Percentiles rank a stretch among this genome's conserved stretches.
Evolutionary conservation across 2,797 vertebrate genomes (phyloP).

Genomic region (Austrolebias charrua): DNA sequence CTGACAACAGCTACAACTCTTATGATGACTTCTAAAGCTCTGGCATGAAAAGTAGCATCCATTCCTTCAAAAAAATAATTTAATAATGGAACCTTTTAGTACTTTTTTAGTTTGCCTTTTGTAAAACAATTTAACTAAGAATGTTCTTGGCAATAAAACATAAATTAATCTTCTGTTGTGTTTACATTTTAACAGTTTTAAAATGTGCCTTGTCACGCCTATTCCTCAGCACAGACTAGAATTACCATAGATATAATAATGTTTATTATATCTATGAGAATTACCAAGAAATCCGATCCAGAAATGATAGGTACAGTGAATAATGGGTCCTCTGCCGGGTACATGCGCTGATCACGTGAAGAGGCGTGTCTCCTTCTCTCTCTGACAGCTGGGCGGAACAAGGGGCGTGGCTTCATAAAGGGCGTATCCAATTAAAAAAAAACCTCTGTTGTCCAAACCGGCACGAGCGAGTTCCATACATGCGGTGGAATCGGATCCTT

Average conservation of each 20-base stretch:
- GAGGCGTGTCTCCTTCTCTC: not conserved
- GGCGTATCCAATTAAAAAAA: constrained; percentile 54
- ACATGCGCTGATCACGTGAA: constrained; percentile 15
- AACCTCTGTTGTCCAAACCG: constrained; percentile 20
- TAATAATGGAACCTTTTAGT: no score
- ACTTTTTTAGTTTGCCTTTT: not conserved
- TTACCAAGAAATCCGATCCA: not conserved
- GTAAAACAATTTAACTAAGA: not conserved
- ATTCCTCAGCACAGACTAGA: not conserved
- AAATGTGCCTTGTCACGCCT: not conserved
- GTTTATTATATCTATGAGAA: no score
- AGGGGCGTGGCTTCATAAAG: constrained; percentile 13
- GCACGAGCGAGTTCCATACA: constrained; percentile 41
- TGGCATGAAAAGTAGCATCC: no score
- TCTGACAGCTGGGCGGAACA: constrained; percentile 12
- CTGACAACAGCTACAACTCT: no score
- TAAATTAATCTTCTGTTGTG: no score
- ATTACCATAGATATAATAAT: no score
- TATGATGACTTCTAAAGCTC: no score
- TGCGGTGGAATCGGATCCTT: constrained; percentile 10
- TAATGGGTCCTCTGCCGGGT: not conserved
- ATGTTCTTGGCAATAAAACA: not conserved
- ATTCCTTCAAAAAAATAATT: no score
- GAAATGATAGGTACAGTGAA: not conserved
- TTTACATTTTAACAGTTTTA: not conserved